Percentiles rank a stretch among this genome's conserved stretches.
phyloP scores from a whole-genome alignment of 1,140 invertebrate genomes.

The Drosophila ohnishii region DNA sequence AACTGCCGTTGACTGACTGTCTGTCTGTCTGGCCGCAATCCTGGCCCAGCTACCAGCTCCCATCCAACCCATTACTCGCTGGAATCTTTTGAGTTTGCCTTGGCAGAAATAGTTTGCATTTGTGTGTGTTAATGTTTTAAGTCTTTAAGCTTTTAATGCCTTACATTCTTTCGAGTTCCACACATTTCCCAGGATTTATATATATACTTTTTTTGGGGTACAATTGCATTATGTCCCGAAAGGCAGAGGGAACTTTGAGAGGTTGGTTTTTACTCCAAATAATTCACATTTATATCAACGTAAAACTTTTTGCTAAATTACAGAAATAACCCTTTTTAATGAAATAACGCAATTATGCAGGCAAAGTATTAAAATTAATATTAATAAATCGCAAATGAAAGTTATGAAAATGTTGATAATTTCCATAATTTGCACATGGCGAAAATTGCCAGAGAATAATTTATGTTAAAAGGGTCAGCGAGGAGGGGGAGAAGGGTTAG shows the following conservation, averaged over 20 bases:
- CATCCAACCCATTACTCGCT: constrained; percentile 16
- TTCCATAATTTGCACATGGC: constrained; percentile 19
- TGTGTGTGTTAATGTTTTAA: constrained; percentile 66
- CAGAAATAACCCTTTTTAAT: constrained; percentile 22
- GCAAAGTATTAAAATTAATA: constrained; percentile 39
- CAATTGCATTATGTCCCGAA: constrained; percentile 45
- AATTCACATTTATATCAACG: constrained; percentile 11
- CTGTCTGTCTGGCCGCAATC: constrained; percentile 42
- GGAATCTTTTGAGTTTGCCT: constrained; percentile 37
- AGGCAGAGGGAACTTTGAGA: constrained; percentile 26
- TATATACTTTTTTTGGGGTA: constrained; percentile 28
- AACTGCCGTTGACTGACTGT: constrained; percentile 55
- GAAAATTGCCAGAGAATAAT: constrained; percentile 33
- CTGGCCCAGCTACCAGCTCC: constrained; percentile 12
- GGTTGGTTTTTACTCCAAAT: background rate
- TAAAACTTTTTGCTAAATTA: constrained; percentile 24
- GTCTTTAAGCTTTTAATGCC: constrained; percentile 74
- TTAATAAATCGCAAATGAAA: constrained; percentile 49
- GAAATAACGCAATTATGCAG: constrained; percentile 33
- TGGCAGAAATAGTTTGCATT: constrained; percentile 56
- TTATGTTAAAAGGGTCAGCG: constrained; percentile 38
- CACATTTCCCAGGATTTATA: constrained; percentile 37
- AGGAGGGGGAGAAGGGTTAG: constrained; percentile 6
- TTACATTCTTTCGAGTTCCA: constrained; percentile 56
- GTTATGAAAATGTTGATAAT: constrained; percentile 37